Base-by-base conservation (phyloP, 2,113 vertebrate species). In the Puntigrus tetrazona region DNA sequence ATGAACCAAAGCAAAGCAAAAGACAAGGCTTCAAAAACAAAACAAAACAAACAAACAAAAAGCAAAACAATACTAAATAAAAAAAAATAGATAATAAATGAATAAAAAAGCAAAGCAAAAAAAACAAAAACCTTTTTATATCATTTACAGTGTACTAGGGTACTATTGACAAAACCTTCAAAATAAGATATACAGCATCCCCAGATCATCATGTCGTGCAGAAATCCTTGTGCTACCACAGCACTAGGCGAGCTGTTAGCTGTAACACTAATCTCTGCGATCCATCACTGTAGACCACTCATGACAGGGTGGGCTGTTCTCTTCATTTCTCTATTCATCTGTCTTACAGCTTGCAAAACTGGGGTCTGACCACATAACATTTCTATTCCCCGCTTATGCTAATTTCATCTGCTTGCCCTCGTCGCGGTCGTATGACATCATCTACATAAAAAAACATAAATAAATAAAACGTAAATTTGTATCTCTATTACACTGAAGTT, bases 201-300 rank as follows among this genome's bases (percentile, higher is more conserved):
- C 16, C 38, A n/a, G 27, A 81, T 47, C 59, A 3, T 80, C 78
- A 45, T 9, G 6, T 18, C 13, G 14, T 43, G 14, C 78, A 25
- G 11, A 78, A 81, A 84, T 8, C 59, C 25, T 22, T 13, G 20
- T n/a, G 34, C 43, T 7, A 16, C 9, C 43, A 31, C 41, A 52
- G 34, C 61, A 18, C 50, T 47, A 57, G 57, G 55, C 14, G 59
- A 79, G 65, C 27, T 29, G 41, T 73, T 14, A n/a, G 59, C 69
- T 81, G 78, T 59, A 82, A 50, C 88, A 73, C 86, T 84, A 87
- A 83, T 74, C 63, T 31, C 65, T 29, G 82, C 63, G 31, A 84
- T 87, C 57, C 84, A 82, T 89, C 86, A 86, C 45, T 10, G 7
- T 38, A 34, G 76, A 74, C 50, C 57, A 22, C 61, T 82, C 67